A percentile compares a stretch with the other conserved stretches of the same genome.
phyloP scores from a whole-genome alignment of 2,113 vertebrate genomes.

The Balaeniceps rex region DNA sequence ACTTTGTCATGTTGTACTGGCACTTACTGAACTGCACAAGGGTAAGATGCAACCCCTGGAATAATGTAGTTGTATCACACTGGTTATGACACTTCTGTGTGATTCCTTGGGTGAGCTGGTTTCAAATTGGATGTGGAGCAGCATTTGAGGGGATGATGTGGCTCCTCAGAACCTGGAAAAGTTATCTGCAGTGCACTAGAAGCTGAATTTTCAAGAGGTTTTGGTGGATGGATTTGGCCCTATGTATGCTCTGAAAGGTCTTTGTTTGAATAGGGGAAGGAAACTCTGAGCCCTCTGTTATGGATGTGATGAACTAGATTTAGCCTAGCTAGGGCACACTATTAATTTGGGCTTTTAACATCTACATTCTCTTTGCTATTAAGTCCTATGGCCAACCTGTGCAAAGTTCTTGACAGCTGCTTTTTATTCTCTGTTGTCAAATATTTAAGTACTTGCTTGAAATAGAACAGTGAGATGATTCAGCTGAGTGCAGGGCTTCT shows the following conservation, averaged over 20 bases:
- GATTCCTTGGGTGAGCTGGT: not conserved
- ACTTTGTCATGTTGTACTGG: not conserved
- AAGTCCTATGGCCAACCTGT: not conserved
- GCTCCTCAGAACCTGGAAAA: not conserved
- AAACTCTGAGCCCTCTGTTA: not conserved
- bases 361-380: not conserved
- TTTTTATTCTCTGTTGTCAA: not conserved
- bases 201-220: not conserved
- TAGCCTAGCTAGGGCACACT: not conserved
- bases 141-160: not conserved
- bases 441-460: not conserved
- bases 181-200: not conserved
- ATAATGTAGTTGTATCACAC: not conserved
- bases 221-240: not conserved
- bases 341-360: not conserved
- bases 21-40: not conserved
- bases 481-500: not conserved
- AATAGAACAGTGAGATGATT: not conserved
- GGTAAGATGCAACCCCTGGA: not conserved
- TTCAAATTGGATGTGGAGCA: not conserved
- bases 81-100: not conserved
- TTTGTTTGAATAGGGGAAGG: not conserved
- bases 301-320: not conserved
- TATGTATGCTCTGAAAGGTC: not conserved
- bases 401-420: not conserved